Base-by-base conservation (phyloP, 2,888 invertebrate genomes). In the Drosophila eohydei region DNA sequence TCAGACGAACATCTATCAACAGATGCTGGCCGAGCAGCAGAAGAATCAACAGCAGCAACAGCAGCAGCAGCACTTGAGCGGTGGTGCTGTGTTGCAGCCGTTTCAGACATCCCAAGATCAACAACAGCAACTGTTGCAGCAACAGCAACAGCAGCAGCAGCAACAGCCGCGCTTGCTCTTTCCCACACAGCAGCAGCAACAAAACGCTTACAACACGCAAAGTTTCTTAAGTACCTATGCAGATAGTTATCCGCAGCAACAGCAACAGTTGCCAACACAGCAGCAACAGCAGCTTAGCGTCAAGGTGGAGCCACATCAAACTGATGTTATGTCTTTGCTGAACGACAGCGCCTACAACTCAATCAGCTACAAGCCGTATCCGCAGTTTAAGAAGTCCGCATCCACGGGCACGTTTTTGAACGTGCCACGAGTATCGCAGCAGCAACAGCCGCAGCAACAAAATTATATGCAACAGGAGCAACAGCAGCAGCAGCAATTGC, bases 1-100 rank as follows among this genome's bases (percentile, higher is more conserved):
- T 68, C 93, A 93, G 87, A 93, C 93, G 2, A 91, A 83, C n/a
- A 88, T 93, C n/a, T 93, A 93, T 78, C 93, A 93, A 67, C 93
- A 93, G 85, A 91, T 93, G 91, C 65, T 93, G 58, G 92, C 92
- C 9, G 93, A 93, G 73, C 91, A 92, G 57, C 90, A 92, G 32
- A 91, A 89, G 68, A 90, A 88, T 60, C 90, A 90, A 26, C 79
- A 80, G 36, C 90, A 92, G 40, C 90, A 88, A 54, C 90, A 89
- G 21, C 79, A 80, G 40, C 89, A 92, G 41, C 92, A 89, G 56
- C 70, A 50, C 12, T 34, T 88, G 41, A 56, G 63, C 16, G 77
- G 65, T 1, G 87, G 80, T 36, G 88, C 78, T 30, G 81, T 74
- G 5, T 61, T 88, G 70, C 89, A 82, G 52, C 46, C 87, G 41